Base-by-base conservation (phyloP, 2,797 vertebrate species). In the Xenopus petersii region DNA sequence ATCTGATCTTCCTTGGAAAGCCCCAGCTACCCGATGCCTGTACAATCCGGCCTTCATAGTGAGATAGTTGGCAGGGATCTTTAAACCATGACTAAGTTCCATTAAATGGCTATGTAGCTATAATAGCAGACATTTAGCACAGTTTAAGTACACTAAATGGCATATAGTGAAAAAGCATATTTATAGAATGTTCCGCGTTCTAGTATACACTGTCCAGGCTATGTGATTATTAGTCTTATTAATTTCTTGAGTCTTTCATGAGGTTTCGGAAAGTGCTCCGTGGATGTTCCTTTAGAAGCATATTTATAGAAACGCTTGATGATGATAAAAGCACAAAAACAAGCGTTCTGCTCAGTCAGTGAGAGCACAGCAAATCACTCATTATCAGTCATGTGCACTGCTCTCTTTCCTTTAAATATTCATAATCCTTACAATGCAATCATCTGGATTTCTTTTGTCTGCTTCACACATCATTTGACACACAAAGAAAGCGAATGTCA, bases 381-480 rank as follows among this genome's bases (percentile, higher is more conserved):
- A 81, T 83, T 81, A 81, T 75, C 79, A 80, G 77, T 81, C 79
- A 75, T 55, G 70, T 75, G 75, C 62, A 72, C 74, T 3, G 12
- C 69, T 68, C 73, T 64, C 68, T 66, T 65, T 79, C 56, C 80
- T 83, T 87, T 84, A 84, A 86, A 85, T 84, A 86, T 87, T 83
- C 81, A 86, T 83, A 72, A 33, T 71, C 36, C 80, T 78, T 73
- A 71, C 69, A 77, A 36, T 65, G 62, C 80, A 74, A 67, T 61
- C 80, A 66, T 74, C 58, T 70, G 67, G 17, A 75, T 81, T 81
- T 56, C 78, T 67, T 81, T 83, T 82, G 83, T 83, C 84, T 87
- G 83, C 86, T 90, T 89, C 88, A 84, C 82, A 85, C 80, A 81
- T 81, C 75, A 82, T 82, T 85, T 81, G 86, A 83, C 85, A 75